A percentile compares a stretch with the other conserved stretches of the same genome.
These are phyloP conservation scores for Platycheirus rosarum DNA, from an alignment of 2,888 invertebrate species.

Conservation along the genomic window DNA sequence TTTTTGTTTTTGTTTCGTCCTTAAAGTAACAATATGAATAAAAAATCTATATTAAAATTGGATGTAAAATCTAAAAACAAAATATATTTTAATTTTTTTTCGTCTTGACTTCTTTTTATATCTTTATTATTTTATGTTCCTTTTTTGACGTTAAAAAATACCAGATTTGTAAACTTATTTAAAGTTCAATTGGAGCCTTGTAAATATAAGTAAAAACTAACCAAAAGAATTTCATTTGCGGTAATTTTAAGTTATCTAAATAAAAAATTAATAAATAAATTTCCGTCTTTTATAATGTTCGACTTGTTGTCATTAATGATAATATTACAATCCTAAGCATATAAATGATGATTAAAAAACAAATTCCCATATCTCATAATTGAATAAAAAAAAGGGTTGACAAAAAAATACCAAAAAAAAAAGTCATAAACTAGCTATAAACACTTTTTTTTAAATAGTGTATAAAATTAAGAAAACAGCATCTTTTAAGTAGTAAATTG, in stretches of 20 bases:
- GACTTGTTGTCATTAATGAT: constrained; percentile 16
- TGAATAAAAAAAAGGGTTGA: neutral
- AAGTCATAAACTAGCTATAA: neutral
- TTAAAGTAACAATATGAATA: too few species aligned
- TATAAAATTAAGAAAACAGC: constrained; percentile 22
- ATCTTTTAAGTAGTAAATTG: neutral
- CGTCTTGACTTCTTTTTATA: too few species aligned
- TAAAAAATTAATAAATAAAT: constrained; percentile 10
- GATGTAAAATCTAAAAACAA: too few species aligned
- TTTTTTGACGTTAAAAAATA: too few species aligned
- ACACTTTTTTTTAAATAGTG: constrained; percentile 14
- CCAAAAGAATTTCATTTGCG: neutral
- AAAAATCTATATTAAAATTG: too few species aligned
- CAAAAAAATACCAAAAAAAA: constrained; percentile 6
- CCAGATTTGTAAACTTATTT: too few species aligned
- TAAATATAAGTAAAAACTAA: neutral
- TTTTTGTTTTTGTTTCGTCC: too few species aligned
- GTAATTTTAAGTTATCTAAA: neutral
- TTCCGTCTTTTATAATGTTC: constrained; percentile 21
- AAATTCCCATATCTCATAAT: constrained; percentile 33
- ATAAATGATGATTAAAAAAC: neutral
- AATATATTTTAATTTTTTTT: too few species aligned
- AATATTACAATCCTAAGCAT: neutral
- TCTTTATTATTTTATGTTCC: too few species aligned
- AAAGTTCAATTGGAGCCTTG: neutral